These are phyloP conservation scores for Triops longicaudatus DNA, from an alignment of 1,140 invertebrate species.

Conservation along the genomic window DNA sequence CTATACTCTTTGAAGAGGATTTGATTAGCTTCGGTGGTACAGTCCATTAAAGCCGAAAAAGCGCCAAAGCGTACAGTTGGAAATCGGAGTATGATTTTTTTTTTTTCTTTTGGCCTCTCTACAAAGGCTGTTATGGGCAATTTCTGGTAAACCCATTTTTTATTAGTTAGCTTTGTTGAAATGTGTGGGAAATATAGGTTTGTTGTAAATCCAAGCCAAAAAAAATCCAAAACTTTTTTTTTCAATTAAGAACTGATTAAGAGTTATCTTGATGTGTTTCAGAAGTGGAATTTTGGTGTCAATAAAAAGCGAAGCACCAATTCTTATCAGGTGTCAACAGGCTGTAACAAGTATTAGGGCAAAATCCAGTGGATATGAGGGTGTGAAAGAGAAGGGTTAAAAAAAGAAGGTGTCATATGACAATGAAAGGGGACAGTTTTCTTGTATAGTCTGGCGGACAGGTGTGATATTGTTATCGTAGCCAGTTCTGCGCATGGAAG, in stretches of 20 bases:
- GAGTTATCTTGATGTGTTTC: not conserved
- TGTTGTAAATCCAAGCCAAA: not conserved
- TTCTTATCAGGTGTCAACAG: conserved; percentile 11
- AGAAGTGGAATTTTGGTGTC: not conserved
- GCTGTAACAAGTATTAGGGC: not conserved
- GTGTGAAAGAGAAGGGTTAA: not conserved
- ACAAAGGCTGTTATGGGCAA: not conserved
- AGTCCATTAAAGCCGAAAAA: not conserved
- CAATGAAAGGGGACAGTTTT: not conserved
- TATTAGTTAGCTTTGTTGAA: not conserved
- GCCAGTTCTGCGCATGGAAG: not conserved
- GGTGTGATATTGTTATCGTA: not conserved
- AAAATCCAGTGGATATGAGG: not conserved
- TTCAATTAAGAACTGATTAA: not conserved
- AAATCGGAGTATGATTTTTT: too few species aligned
- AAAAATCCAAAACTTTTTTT: too few species aligned
- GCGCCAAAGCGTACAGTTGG: not conserved
- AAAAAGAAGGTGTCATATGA: not conserved
- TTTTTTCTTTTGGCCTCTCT: not conserved
- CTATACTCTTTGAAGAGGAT: not conserved
- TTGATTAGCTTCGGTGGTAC: conserved; percentile 6
- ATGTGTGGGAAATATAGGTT: not conserved
- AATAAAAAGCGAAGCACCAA: not conserved
- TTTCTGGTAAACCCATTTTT: not conserved
- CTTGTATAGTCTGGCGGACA: conserved; percentile 2